A percentile compares a stretch with the other conserved stretches of the same genome.
phyloP scores from a whole-genome alignment of 2,113 vertebrate genomes.

The Lycaon pictus region DNA sequence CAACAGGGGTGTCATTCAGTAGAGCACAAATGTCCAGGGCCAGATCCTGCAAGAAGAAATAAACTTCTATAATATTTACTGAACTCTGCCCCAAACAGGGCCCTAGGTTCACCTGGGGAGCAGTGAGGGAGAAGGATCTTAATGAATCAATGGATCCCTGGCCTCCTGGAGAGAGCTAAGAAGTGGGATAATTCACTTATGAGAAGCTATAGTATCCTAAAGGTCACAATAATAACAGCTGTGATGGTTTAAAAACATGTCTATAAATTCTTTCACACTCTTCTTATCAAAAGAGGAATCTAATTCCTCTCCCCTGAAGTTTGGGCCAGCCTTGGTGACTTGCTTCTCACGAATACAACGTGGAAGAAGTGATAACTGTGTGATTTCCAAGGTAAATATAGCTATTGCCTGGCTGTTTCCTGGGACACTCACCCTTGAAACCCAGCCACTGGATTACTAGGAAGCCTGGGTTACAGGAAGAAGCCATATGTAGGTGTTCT shows the following conservation, averaged over 20 bases:
- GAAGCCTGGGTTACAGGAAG: background rate
- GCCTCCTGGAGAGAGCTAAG: background rate
- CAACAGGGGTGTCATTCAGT: background rate
- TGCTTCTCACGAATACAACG: background rate
- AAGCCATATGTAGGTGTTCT: background rate
- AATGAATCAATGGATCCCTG: background rate
- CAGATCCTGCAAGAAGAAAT: background rate
- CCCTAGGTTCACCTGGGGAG: background rate
- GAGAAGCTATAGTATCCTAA: background rate
- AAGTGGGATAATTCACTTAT: background rate
- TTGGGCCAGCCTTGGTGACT: background rate
- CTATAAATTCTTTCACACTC: background rate
- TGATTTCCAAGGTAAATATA: background rate
- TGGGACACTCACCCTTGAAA: background rate
- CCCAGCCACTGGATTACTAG: background rate
- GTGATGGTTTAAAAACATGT: background rate
- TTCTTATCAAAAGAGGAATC: constrained; percentile 16
- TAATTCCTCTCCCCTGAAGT: background rate
- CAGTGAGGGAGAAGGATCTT: background rate
- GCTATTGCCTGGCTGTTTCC: background rate
- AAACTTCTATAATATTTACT: background rate
- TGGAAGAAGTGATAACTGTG: background rate
- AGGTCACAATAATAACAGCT: background rate
- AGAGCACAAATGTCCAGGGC: background rate
- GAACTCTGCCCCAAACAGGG: background rate